Evolutionary conservation across 2,888 invertebrate genomes (phyloP).

Genomic region (Dicroscelio sp.): DNA sequence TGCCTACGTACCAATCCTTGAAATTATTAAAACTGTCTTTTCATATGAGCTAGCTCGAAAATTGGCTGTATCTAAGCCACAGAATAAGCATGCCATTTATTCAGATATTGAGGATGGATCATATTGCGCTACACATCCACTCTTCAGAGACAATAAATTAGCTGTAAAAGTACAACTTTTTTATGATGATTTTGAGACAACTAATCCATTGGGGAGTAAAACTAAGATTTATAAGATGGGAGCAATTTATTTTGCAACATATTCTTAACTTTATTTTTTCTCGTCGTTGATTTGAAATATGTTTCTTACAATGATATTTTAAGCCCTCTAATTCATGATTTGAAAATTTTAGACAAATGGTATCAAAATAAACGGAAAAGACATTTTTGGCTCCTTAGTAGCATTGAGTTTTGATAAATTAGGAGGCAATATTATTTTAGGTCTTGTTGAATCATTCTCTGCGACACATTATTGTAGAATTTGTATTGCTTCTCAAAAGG

Average conservation of each 20-base stretch:
- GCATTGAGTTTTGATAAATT: conserved; percentile 69
- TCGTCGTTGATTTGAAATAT: conserved; percentile 52
- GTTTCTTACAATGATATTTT: conserved; percentile 47
- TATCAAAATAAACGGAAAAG: conserved; percentile 24
- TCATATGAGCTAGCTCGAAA: neutral
- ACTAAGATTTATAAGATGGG: conserved; percentile 56
- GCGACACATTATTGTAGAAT: conserved; percentile 61
- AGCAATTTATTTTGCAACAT: conserved; percentile 60
- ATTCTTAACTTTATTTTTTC: conserved; percentile 55
- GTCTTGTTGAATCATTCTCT: conserved; percentile 64
- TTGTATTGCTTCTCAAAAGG: conserved; percentile 44
- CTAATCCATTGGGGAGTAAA: conserved; percentile 68
- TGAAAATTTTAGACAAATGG: conserved; percentile 66
- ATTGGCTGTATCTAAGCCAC: neutral
- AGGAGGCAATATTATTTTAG: conserved; percentile 60
- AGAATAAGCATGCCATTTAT: neutral
- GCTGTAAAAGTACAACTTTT: conserved; percentile 50
- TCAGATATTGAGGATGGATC: conserved; percentile 23
- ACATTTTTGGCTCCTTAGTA: conserved; percentile 45
- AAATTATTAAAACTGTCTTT: conserved; percentile 43
- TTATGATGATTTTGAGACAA: conserved; percentile 72
- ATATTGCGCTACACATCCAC: conserved; percentile 31
- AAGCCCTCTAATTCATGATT: conserved; percentile 50
- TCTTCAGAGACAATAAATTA: conserved; percentile 27
- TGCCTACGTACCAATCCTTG: conserved; percentile 58